These are phyloP conservation scores for Pasiphila rectangulata DNA, from an alignment of 2,888 invertebrate species.

Conservation along the genomic window DNA sequence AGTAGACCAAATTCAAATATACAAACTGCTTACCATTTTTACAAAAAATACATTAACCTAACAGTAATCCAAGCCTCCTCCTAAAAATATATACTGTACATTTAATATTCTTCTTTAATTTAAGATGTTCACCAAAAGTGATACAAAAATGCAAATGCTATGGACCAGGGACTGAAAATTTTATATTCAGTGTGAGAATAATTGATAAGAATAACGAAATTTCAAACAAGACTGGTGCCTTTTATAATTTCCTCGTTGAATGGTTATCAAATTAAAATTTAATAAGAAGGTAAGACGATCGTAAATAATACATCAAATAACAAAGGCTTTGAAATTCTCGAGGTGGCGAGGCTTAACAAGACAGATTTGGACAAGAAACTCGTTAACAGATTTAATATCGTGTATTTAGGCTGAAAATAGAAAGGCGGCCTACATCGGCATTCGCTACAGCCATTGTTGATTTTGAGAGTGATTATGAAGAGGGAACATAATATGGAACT, in stretches of 20 bases:
- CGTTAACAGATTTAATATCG: conserved; percentile 43
- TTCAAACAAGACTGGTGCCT: neutral
- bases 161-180: too few species aligned
- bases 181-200: neutral
- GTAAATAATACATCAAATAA: conserved; percentile 24
- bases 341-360: conserved; percentile 12
- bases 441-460: neutral
- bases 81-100: too few species aligned
- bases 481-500: too few species aligned
- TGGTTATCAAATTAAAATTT: conserved; percentile 23
- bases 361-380: conserved; percentile 33
- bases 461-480: too few species aligned
- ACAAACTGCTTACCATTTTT: too few species aligned
- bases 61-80: too few species aligned
- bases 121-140: too few species aligned
- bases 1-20: too few species aligned
- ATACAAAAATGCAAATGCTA: too few species aligned
- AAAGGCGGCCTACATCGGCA: neutral
- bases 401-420: neutral
- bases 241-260: conserved; percentile 2
- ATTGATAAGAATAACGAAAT: neutral
- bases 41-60: too few species aligned
- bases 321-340: conserved; percentile 19
- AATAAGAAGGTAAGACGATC: conserved; percentile 22
- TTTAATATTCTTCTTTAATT: too few species aligned